Evolutionary conservation across 2,797 vertebrate genomes (phyloP), one percentile per base, ranked within the genome.

Genomic region (Adelosebastes latens): DNA sequence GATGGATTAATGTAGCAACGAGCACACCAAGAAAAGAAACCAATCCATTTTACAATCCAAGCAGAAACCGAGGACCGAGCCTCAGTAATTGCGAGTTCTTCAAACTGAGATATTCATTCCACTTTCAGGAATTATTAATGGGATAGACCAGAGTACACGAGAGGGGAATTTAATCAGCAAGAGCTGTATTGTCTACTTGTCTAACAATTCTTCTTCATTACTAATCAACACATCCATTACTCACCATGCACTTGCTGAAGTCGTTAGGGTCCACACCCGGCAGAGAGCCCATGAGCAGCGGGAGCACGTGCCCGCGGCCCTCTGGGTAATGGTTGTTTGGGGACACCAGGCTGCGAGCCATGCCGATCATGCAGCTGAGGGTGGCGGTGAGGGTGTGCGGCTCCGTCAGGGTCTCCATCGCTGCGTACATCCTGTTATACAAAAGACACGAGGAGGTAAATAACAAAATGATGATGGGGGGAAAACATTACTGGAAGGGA

Each of bases 161-260:
- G 61, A 65, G 75, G 42, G 80, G 81, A 84, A 88, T 89, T 89
- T 87, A 93, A 91, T 91, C 81, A 87, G 79, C 52, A 25, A 31
- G 52, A 58, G 77, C 79, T 72, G 46, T 12, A 85, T 87, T 86
- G 87, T 89, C 85, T 84, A 29, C 83, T 76, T 85, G 79, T 88
- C 86, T 67, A 36, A 87, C 64, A 73, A 83, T 90, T 83, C 75
- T 80, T 89, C 72, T 88, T 91, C 81, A 88, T 89, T 88, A 80
- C 79, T 72, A 72, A 90, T 86, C 81, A 88, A 77, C 84, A 70
- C 84, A 52, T 88, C 72, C 58, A 75, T 84, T 85, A 93, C 97
- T 95, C 93, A 99, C 98, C 98, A 99, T 99, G 92, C 97, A 99
- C 93, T 99, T 99, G 95, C 98, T 99, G 90, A 99, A 99, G 93